These are phyloP conservation scores for Kryptolebias ocellatus DNA, from an alignment of 2,797 vertebrate species.

Conservation along the genomic window DNA sequence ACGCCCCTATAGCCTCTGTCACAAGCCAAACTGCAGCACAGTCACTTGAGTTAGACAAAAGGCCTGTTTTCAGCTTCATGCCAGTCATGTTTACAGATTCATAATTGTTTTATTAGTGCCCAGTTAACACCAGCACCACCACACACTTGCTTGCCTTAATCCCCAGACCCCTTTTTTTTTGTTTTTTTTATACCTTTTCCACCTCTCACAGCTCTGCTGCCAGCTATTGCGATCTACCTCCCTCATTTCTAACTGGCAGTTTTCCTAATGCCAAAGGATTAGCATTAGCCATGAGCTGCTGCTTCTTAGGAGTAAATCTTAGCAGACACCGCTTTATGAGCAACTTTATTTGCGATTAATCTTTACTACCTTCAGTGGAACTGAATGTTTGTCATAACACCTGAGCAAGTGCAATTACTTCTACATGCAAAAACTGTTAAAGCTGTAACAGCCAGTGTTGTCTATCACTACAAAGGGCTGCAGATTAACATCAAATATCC, in stretches of 20 bases:
- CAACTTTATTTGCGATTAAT: conserved; percentile 21
- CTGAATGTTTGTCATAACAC: conserved; percentile 10
- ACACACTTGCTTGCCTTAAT: conserved; percentile 56
- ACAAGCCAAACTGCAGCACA: conserved; percentile 50
- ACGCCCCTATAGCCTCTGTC: conserved; percentile 66
- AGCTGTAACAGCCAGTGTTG: conserved; percentile 16
- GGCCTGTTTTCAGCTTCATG: conserved; percentile 18
- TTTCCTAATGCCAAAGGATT: conserved; percentile 40
- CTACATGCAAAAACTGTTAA: conserved; percentile 13
- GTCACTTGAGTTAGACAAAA: conserved; percentile 33
- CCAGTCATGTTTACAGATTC: conserved; percentile 64
- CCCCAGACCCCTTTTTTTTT: conserved; percentile 18
- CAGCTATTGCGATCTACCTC: conserved; percentile 69
- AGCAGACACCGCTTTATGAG: conserved; percentile 40
- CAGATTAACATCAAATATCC: conserved; percentile 35
- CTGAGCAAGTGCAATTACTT: conserved; percentile 49
- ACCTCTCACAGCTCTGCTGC: conserved; percentile 52
- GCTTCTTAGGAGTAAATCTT: conserved; percentile 37
- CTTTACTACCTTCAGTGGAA: conserved; percentile 24
- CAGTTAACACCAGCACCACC: conserved; percentile 57
- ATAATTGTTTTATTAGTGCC: conserved; percentile 42
- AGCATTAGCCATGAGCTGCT: conserved; percentile 42
- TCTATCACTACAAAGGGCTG: conserved; percentile 27
- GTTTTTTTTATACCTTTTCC: conserved; percentile 11
- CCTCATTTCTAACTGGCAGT: conserved; percentile 39